Percentiles rank a stretch among this genome's conserved stretches.
Evolutionary conservation across 1,140 invertebrate genomes (phyloP).

Genomic region (Papilio helenus): DNA sequence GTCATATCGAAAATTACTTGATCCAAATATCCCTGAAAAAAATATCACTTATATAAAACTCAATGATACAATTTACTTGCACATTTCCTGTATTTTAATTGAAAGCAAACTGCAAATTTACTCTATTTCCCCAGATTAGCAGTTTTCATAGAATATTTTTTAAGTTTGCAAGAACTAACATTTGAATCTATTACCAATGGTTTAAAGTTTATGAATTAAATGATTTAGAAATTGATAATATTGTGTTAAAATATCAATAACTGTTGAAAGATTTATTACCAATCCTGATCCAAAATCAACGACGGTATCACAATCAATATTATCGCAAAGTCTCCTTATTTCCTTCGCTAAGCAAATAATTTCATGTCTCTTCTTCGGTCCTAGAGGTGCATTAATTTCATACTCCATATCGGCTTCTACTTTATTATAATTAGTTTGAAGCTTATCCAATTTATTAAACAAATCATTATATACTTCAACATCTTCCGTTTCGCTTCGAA

Average conservation of each 20-base stretch:
- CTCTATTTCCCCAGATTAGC: no score
- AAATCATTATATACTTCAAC: slow-evolving; percentile 55
- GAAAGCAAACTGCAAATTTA: no score
- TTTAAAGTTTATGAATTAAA: no score
- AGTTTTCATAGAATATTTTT: no score
- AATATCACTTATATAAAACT: slow-evolving; percentile 17
- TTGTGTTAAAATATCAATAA: no score
- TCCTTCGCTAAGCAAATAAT: slow-evolving; percentile 85
- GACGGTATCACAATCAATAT: slow-evolving; percentile 82
- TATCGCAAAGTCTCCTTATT: slow-evolving; percentile 83
- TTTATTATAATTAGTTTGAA: slow-evolving; percentile 49
- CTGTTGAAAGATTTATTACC: slow-evolving; percentile 68
- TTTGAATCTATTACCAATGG: no score
- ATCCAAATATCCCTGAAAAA: slow-evolving; percentile 88
- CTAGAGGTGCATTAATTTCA: slow-evolving; percentile 66
- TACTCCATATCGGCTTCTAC: slow-evolving; percentile 51
- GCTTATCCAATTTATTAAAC: slow-evolving; percentile 52
- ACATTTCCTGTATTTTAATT: background rate
- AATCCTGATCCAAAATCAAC: slow-evolving; percentile 93
- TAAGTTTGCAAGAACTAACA: no score
- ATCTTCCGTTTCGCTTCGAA: slow-evolving; percentile 42
- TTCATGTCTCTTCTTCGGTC: slow-evolving; percentile 88
- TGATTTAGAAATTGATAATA: no score
- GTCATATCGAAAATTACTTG: slow-evolving; percentile 86
- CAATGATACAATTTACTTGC: background rate